Conservation (phyloP, 2,888 invertebrate species). For the Drosophila austrosaltans region DNA sequence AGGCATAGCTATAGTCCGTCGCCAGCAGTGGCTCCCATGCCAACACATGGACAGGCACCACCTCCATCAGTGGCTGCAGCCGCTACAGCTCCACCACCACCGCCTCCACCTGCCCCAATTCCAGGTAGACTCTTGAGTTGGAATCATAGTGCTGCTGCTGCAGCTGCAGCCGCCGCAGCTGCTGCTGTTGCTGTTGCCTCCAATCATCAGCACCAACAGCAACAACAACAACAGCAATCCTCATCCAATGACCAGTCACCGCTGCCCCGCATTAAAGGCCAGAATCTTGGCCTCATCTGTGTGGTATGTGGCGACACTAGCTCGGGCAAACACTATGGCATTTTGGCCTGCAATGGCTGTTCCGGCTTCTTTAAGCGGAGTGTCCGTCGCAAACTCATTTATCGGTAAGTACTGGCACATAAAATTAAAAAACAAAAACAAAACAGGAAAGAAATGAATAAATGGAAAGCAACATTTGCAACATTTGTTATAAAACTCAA, state of each 20-base stretch:
- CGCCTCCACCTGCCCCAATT: slow-evolving; percentile 20
- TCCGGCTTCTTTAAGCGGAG: slow-evolving; percentile 99
- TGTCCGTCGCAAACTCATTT: slow-evolving; percentile 97
- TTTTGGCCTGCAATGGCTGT: slow-evolving; percentile 99
- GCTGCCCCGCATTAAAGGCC: slow-evolving; percentile 83
- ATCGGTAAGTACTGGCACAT: slow-evolving; percentile 88
- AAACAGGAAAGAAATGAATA: neutral
- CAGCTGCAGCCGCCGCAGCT: slow-evolving; percentile 67
- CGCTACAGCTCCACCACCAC: slow-evolving; percentile 25
- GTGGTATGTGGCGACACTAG: slow-evolving; percentile 99
- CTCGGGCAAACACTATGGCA: slow-evolving; percentile 98
- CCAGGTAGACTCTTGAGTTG: slow-evolving; percentile 81
- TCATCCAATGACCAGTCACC: slow-evolving; percentile 38
- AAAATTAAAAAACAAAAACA: slow-evolving; percentile 16
- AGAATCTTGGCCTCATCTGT: slow-evolving; percentile 92
- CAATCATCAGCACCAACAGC: slow-evolving; percentile 44
- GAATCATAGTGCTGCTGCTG: slow-evolving; percentile 81
- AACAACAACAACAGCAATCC: slow-evolving; percentile 1
- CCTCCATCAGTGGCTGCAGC: slow-evolving; percentile 26
- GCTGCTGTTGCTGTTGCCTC: slow-evolving; percentile 61
- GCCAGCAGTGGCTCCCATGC: slow-evolving; percentile 19
- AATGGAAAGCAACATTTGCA: slow-evolving; percentile 45
- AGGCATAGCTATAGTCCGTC: slow-evolving; percentile 81
- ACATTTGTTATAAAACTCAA: slow-evolving; percentile 40
- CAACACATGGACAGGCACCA: slow-evolving; percentile 47